phyloP scores from a whole-genome alignment of 2,888 invertebrate genomes.

The Drosophila diplacantha region DNA sequence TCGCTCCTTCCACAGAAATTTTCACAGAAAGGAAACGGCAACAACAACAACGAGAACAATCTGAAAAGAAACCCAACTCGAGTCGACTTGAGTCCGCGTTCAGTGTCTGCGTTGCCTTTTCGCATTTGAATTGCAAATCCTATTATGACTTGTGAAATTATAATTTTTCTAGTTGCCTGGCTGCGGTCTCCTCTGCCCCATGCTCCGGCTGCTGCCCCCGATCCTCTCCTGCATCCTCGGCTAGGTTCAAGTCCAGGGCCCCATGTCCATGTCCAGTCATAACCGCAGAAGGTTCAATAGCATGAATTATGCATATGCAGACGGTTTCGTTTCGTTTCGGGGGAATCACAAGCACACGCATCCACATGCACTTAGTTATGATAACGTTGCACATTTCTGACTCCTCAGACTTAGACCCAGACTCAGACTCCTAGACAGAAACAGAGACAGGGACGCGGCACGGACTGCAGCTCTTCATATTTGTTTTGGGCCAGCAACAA shows the following conservation, averaged over 20 bases:
- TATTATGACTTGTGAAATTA: constrained; percentile 74
- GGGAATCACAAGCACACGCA: constrained; percentile 61
- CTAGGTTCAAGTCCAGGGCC: constrained; percentile 53
- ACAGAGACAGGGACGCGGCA: constrained; percentile 23
- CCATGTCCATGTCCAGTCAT: constrained; percentile 43
- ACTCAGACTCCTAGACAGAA: constrained; percentile 18
- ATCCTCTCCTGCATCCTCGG: constrained; percentile 6
- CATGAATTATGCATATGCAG: constrained; percentile 75
- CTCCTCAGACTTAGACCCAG: constrained; percentile 27
- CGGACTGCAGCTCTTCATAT: constrained; percentile 53
- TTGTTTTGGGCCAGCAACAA: constrained; percentile 66
- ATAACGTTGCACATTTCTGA: constrained; percentile 70
- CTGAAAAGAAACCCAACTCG: constrained; percentile 27
- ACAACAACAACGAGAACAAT: constrained; percentile 26
- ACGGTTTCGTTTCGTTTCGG: constrained; percentile 55
- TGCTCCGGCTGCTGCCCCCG: neutral
- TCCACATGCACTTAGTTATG: constrained; percentile 70
- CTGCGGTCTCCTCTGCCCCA: constrained; percentile 35
- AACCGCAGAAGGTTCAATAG: constrained; percentile 73
- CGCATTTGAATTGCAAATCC: constrained; percentile 74
- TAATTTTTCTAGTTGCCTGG: constrained; percentile 72
- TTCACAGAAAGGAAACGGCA: constrained; percentile 40
- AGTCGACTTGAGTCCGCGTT: constrained; percentile 38
- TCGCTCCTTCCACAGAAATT: constrained; percentile 71
- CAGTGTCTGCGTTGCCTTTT: constrained; percentile 57